Evolutionary conservation across 2,113 vertebrate genomes (phyloP), one percentile per base, ranked within the genome.

Genomic region (Bujurquina vittata): DNA sequence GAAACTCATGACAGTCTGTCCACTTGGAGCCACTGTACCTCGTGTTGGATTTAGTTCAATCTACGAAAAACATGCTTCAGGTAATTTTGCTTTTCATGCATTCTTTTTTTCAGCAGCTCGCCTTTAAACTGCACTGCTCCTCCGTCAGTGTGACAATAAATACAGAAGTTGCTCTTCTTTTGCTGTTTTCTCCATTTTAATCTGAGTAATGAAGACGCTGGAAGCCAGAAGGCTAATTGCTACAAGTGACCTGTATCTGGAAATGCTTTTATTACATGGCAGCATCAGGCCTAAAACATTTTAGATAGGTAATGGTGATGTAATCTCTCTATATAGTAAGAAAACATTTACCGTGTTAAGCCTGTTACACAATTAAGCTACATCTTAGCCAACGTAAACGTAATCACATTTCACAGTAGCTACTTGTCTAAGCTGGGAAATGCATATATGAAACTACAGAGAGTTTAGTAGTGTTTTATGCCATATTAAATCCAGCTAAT

Each of bases 121-220:
- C 65, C 20, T 82, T 63, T 7, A 40, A 37, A 12, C 56, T 81
- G 18, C 72, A 43, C 37, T 60, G 69, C 49, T 65, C 54, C n/a
- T 67, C 49, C 26, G 8, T 84, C 76, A 5, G 10, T 49, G 10
- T 76, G 26, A 61, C 54, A 87, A 91, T 93, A 91, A 89, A 93
- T 26, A 29, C 26, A 56, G 14, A 55, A 56, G 73, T 75, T 79
- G 63, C 89, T 86, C 76, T 60, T 85, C 40, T 72, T 37, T 57
- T 49, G 1, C 15, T 83, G 60, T 18, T 5, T 54, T n/a, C 43
- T 75, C 26, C 75, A 18, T 72, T 60, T 76, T 74, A 52, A 86
- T 49, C 3, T 7, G 1, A 52, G 33, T 46, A 33, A 22, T 15
- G 29, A 37, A 78, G 59, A 33, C 11, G 35, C 15, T 69, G 33